Base-by-base conservation (phyloP, 2,113 vertebrate species). In the Oryzias curvinotus region DNA sequence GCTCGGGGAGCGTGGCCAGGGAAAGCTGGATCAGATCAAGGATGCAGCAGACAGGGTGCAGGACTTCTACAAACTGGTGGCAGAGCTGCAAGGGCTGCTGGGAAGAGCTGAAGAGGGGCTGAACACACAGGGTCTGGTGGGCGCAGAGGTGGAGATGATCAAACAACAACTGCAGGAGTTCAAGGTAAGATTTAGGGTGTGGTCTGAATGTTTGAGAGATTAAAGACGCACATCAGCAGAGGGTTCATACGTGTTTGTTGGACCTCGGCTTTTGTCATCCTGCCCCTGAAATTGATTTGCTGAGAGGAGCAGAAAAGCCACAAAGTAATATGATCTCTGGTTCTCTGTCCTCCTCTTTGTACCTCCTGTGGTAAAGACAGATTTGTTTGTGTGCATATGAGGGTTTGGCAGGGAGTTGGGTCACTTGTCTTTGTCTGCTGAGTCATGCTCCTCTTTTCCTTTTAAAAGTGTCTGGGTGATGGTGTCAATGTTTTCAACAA, bases 131-230 rank as follows among this genome's bases (percentile, higher is more conserved):
- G 94, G 95, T 67, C 68, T 93, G 7, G 97, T 98, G 14, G 95
- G 95, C 1, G 93, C 95, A 0, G 98, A 99, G 88, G 96, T 99
- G 82, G 98, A 99, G 23, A 84, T 89, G 81, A 96, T 99, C 90
- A 97, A 92, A 75, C 96, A 95, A 62, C 98, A 99, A 77, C 74
- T 99, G 81, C 93, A 93, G 17, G 94, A 95, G 83, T 98, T 98
- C 83, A 98, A 98, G 94, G 98, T 99, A 90, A 71, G 94, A 48
- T 15, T 36, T 12, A 12, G 36, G 2, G 10, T 36, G 17, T 7
- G 4, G 21, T 14, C 15, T 16, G 13, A 46, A 17, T 17, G 41
- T 30, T n/a, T 44, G 45, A n/a, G 43, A n/a, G 53, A 41, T 55
- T 18, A 12, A 4, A 41, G n/a, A 52, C 23, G 46, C 26, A 23